Base-by-base conservation (phyloP, 35 echinoderm and acorn worm species). In the Holothuria glaberrima region DNA sequence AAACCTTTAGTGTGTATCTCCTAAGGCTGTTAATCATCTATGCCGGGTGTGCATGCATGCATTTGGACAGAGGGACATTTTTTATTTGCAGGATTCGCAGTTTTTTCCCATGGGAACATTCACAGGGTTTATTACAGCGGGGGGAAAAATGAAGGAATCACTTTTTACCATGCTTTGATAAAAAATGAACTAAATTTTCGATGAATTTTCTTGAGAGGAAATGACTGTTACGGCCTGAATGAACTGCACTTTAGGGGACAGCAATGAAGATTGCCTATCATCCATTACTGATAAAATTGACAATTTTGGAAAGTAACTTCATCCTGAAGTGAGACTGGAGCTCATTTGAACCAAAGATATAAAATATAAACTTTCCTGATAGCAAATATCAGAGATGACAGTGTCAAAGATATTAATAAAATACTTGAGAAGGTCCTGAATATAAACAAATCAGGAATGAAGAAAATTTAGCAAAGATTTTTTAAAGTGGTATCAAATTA, bases 1-100 rank as follows among this genome's bases (percentile, higher is more conserved):
- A 87, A 87, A 87, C 46, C 54, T 87, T 87, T 87, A 54, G 60
- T 87, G 85, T 69, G 45, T 87, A 46, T 87, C 85, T 87, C 85
- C 85, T 87, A 30, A 25, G 85, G 85, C 85, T 46, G 85, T 87
- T 87, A 87, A 87, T 87, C 85, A 87, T 69, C 61, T 69, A 25
- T 34, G 45, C 27, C 61, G 60, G 36, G 66, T 71, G 85, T 87
- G 61, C 41, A 50, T 13, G 21, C 85, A 70, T 87, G 60, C 54
- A 58, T 63, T 84, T 63, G 80, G 80, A 58, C 54, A 31, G 80
- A 57, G 80, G 80, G 54, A 61, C 48, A 58, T 84, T 84, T 84
- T 84, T 62, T 84, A 84, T 84, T 84, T 84, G 25, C 21, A 63
- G 56, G 80, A 61, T 84, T 84, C 80, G 31, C 80, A 84, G 30